Percentiles rank a stretch among this genome's conserved stretches.
Conservation (phyloP, 2,888 invertebrate species). For the Ariolimax columbianus region DNA sequence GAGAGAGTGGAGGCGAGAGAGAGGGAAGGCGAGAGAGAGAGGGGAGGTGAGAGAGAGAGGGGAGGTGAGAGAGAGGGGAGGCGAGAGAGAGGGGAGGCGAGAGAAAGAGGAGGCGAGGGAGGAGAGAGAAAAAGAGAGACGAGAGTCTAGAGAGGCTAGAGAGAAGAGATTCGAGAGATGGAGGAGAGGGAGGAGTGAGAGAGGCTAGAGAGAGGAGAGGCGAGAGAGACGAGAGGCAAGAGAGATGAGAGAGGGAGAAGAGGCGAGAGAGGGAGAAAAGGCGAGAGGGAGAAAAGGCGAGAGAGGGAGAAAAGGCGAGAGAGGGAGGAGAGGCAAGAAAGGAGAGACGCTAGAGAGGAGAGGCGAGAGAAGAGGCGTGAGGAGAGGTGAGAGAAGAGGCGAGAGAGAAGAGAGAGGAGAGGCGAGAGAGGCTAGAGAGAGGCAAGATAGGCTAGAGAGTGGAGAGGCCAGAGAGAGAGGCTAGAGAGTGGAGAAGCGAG, state of each 20-base stretch:
- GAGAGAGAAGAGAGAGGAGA: neutral
- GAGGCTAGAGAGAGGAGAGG: neutral
- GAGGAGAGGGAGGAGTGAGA: too few relatives aligned
- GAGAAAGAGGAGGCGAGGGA: neutral
- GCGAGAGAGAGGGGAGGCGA: neutral
- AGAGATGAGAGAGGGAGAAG: neutral
- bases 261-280: neutral
- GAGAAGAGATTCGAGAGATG: neutral
- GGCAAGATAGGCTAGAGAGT: neutral
- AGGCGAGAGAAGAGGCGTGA: neutral
- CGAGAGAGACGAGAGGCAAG: neutral
- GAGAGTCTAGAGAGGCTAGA: too few relatives aligned
- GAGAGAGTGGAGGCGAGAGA: neutral
- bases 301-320: neutral
- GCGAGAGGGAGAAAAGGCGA: neutral
- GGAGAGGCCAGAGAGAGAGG: neutral
- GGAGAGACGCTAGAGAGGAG: neutral
- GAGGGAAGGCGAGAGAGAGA: neutral
- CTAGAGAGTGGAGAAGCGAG: neutral
- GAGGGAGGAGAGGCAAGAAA: too few relatives aligned
- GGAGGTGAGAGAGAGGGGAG: neutral
- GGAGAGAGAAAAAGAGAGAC: neutral
- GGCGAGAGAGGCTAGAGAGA: neutral
- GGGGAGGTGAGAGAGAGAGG: conserved; percentile 56
- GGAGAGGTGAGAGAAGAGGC: conserved; percentile 5